phyloP scores from a whole-genome alignment of 2,797 vertebrate species.

The Lepidocolaptes lacrymiger region DNA sequence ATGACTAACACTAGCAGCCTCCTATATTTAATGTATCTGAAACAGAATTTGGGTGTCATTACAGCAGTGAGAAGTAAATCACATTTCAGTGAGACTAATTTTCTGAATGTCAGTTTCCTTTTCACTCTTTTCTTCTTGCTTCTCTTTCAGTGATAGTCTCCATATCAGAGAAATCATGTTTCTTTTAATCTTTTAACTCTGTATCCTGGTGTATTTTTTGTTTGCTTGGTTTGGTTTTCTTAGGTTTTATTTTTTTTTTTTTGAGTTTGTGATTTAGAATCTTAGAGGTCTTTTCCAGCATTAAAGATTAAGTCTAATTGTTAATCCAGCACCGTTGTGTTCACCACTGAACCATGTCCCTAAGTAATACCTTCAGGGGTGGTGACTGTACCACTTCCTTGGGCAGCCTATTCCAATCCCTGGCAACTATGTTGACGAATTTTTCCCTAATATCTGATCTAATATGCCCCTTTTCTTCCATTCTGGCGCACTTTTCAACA shows the following conservation, averaged over 20 bases:
- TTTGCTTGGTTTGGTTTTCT: no score
- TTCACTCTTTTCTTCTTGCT: background rate
- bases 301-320: background rate
- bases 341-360: background rate
- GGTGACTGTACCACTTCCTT: background rate
- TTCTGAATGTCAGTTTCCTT: slow-evolving; percentile 12
- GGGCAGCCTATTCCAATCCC: background rate
- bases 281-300: background rate
- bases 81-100: background rate
- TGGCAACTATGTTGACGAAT: background rate
- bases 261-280: background rate
- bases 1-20: slow-evolving; percentile 58
- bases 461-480: background rate
- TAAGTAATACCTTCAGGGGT: background rate
- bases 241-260: background rate
- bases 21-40: slow-evolving; percentile 39
- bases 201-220: background rate
- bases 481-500: slow-evolving; percentile 36
- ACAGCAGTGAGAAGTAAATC: slow-evolving; percentile 33
- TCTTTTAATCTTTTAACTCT: background rate
- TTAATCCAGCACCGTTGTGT: background rate
- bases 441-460: background rate
- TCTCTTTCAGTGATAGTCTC: background rate
- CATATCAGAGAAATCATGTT: background rate
- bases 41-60: slow-evolving; percentile 53